phyloP scores from a whole-genome alignment of 2,888 invertebrate genomes.

The Drosophila seclusa region DNA sequence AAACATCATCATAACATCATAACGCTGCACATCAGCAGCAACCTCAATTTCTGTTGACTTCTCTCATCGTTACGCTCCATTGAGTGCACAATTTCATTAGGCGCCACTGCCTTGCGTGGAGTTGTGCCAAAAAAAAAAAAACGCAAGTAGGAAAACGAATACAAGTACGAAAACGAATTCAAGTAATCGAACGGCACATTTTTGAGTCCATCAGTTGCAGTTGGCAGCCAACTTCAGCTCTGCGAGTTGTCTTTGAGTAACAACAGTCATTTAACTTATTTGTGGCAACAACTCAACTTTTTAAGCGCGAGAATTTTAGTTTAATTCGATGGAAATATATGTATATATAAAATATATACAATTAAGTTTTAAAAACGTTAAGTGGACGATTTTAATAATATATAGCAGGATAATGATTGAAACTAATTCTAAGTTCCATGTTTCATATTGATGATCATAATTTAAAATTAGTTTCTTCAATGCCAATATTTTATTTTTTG shows the following conservation, averaged over 20 bases:
- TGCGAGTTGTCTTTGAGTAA: background rate
- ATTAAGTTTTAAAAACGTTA: background rate
- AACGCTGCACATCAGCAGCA: constrained; percentile 55
- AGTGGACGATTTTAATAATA: background rate
- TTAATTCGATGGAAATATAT: background rate
- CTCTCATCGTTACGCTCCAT: constrained; percentile 77
- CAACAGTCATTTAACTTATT: background rate
- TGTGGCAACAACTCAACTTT: background rate
- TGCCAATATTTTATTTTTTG: too few species aligned
- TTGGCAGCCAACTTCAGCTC: background rate
- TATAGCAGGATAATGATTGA: background rate
- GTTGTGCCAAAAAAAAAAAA: background rate
- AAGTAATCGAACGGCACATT: background rate
- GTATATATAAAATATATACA: too few species aligned
- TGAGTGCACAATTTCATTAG: constrained; percentile 80
- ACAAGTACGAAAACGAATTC: background rate
- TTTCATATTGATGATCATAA: background rate
- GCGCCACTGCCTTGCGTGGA: constrained; percentile 51
- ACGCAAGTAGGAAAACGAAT: background rate
- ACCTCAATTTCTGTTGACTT: constrained; percentile 77
- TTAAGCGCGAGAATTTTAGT: background rate
- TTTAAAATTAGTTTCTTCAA: background rate
- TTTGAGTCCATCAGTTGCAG: constrained; percentile 6
- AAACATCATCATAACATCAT: constrained; percentile 51
- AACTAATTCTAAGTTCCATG: background rate